Percentiles rank a stretch among this genome's conserved stretches.
These are phyloP conservation scores for Gallinago nigripennis DNA, from an alignment of 2,797 vertebrate genomes.

Conservation along the genomic window DNA sequence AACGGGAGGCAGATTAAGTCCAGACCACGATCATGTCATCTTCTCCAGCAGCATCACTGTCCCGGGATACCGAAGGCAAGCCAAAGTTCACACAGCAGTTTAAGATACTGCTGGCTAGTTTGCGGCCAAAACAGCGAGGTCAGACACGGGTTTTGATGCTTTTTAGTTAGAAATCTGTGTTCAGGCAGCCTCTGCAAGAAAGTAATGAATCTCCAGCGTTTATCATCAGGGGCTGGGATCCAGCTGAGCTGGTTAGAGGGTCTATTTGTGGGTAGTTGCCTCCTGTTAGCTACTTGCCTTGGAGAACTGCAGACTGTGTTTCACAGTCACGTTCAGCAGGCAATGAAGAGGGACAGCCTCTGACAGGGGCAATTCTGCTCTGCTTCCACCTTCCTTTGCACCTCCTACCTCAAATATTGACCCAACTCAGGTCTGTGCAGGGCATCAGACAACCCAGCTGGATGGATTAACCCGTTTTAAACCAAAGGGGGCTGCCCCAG, in stretches of 20 bases:
- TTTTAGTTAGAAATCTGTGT: background rate
- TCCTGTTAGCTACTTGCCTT: background rate
- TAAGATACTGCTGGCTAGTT: background rate
- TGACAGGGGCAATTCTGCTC: background rate
- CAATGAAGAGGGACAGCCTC: background rate
- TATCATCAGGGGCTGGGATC: background rate
- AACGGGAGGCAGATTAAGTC: slow-evolving; percentile 50
- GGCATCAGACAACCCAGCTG: background rate
- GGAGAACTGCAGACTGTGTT: background rate
- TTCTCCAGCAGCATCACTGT: slow-evolving; percentile 20
- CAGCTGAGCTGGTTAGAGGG: background rate
- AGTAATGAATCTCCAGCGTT: background rate
- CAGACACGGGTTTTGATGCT: background rate
- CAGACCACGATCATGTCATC: slow-evolving; percentile 45
- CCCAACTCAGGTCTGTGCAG: rapidly evolving
- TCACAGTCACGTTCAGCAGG: background rate
- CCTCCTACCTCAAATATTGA: background rate
- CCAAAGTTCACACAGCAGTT: slow-evolving; percentile 52
- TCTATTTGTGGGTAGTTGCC: background rate
- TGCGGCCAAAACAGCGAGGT: slow-evolving; percentile 32
- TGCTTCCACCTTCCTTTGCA: background rate
- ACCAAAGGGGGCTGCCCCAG: background rate
- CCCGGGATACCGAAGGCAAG: slow-evolving; percentile 24
- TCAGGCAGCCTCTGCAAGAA: background rate
- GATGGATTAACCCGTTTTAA: background rate